These are phyloP conservation scores for Harpagus bidentatus DNA, from an alignment of 2,113 vertebrate genomes.

Conservation along the genomic window DNA sequence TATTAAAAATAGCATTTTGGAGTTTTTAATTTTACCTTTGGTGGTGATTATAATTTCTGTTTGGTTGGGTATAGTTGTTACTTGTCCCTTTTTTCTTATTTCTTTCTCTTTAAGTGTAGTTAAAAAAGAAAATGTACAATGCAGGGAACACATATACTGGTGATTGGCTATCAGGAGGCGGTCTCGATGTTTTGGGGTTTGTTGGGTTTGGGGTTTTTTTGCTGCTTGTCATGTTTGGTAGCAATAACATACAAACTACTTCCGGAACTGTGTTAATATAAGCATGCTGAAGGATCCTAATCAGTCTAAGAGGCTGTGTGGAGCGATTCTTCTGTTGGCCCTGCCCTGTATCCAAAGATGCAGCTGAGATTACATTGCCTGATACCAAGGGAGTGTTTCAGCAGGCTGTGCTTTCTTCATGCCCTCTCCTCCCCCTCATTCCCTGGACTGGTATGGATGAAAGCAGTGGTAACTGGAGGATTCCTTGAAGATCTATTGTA, in stretches of 20 bases:
- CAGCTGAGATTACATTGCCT: background rate
- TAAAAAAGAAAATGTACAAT: background rate
- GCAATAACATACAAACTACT: background rate
- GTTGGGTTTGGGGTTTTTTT: background rate
- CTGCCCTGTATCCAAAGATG: background rate
- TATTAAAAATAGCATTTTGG: background rate
- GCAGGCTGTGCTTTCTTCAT: background rate
- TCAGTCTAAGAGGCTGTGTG: background rate
- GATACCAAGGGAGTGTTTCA: background rate
- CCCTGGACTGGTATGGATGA: background rate
- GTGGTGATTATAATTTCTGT: background rate
- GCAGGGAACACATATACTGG: background rate
- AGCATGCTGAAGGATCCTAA: background rate
- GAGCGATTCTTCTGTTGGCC: background rate
- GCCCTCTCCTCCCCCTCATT: background rate
- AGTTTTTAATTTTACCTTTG: background rate
- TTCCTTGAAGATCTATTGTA: background rate
- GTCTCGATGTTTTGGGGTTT: background rate
- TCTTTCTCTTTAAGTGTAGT: background rate
- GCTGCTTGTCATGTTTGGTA: background rate
- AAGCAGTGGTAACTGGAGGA: background rate
- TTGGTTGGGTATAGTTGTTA: background rate
- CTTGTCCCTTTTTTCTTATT: background rate
- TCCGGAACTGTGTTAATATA: background rate
- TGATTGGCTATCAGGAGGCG: background rate